Percentiles rank a stretch among this genome's conserved stretches.
phyloP scores from a whole-genome alignment of 2,113 vertebrate species.

The Eira barbara region DNA sequence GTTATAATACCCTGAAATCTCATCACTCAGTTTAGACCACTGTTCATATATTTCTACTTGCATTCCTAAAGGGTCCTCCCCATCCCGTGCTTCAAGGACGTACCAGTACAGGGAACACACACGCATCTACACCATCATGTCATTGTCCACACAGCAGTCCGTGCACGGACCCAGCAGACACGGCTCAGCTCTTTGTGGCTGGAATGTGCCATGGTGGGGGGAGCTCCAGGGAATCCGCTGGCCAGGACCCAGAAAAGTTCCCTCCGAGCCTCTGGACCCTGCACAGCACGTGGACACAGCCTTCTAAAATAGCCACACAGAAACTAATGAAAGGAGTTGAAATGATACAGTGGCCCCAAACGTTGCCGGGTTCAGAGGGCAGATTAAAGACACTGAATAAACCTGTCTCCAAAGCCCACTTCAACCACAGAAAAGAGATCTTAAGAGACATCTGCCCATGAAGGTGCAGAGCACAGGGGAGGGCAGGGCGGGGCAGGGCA shows the following conservation, averaged over 20 bases:
- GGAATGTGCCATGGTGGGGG: background rate
- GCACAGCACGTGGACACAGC: accelerated
- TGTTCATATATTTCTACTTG: background rate
- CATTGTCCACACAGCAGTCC: accelerated
- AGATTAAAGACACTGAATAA: no score
- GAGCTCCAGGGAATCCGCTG: background rate
- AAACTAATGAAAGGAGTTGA: background rate
- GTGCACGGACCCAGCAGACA: accelerated
- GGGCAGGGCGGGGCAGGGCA: background rate
- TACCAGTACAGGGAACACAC: accelerated
- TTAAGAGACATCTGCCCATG: no score
- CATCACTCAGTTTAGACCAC: no score
- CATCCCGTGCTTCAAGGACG: background rate
- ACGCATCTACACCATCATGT: accelerated
- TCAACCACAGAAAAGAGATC: background rate
- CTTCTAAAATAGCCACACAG: background rate
- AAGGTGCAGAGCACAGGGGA: background rate
- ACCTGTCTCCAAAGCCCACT: no score
- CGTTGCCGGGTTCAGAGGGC: background rate
- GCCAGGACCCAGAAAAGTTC: background rate
- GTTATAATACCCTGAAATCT: background rate
- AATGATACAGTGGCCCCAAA: background rate
- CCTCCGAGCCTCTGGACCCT: background rate
- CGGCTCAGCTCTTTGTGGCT: background rate
- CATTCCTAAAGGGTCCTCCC: background rate